A percentile compares a stretch with the other conserved stretches of the same genome.
Conservation (phyloP, 2,113 vertebrate genomes). For the Zapus hudsonius region DNA sequence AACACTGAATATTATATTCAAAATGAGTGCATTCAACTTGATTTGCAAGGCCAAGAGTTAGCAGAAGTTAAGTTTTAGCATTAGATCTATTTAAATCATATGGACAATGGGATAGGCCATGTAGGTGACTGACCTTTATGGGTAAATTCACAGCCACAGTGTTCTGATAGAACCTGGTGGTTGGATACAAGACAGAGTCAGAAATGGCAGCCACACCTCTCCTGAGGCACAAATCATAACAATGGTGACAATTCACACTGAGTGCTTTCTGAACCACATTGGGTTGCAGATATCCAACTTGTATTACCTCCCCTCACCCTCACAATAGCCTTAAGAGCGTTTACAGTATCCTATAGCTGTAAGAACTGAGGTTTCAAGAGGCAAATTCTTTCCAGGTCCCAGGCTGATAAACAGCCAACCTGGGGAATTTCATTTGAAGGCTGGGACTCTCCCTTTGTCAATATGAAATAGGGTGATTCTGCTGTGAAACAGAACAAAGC, state of each 20-base stretch:
- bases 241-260: neutral
- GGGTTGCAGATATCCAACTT: too few relatives aligned
- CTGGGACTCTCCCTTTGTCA: neutral
- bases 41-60: neutral
- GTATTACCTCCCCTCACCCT: neutral
- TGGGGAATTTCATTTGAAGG: neutral
- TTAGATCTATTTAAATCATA: neutral
- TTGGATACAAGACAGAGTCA: neutral
- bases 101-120: neutral
- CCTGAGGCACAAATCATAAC: neutral
- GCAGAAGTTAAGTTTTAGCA: neutral
- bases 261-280: neutral
- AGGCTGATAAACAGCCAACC: neutral
- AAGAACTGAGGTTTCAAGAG: conserved; percentile 5
- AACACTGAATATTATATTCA: neutral
- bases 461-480: neutral
- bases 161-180: neutral
- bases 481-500: accelerated
- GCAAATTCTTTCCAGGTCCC: neutral
- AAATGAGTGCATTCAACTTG: neutral
- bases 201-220: neutral
- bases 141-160: neutral
- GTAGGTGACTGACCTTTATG: too few relatives aligned
- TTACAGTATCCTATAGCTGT: neutral
- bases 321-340: neutral